Base-by-base conservation (phyloP, 2,888 invertebrate species). In the Chymomyza procnemis region DNA sequence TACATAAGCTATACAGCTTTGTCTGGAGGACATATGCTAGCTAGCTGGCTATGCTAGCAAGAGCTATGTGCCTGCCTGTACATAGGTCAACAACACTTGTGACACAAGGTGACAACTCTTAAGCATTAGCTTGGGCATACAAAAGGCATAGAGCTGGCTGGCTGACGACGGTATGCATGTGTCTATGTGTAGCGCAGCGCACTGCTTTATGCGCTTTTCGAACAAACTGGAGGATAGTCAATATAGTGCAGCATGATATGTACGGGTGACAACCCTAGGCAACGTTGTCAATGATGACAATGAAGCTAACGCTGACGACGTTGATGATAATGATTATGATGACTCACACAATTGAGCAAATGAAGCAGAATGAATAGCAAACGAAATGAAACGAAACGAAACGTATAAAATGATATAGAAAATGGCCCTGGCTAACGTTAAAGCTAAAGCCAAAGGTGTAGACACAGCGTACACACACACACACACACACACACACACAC, bases 341-440 rank as follows among this genome's bases (percentile, higher is more conserved):
- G 86, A 88, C 74, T 85, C 88, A 83, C 81, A 89, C 88, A 89
- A 88, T 88, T 76, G 82, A 84, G 83, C 86, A 89, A 89, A 89
- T 89, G 88, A 89, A 88, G 85, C 85, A 84, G 81, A 88, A 87
- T 81, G 82, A 88, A 88, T 75, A 64, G 80, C 74, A 83, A 82
- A 70, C 67, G 68, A 71, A 68, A 68, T 50, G 50, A 66, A 71
- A 65, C 22, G 64, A 68, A 62, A 60, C 60, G 22, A 54, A 54
- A 55, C 21, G 26, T 57, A 60, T n/a, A 56, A 16, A 58, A 22
- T 18, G 61, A 12, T 56, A 59, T 46, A 56, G 58, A 34, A 58
- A 34, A 46, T 46, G 58, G 26, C 19, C 3, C 19, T 54, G 54
- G 22, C 12, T 54, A 22, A 54, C 22, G 22, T 19, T 54, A 54